Percentiles rank a stretch among this genome's conserved stretches.
Conservation (phyloP, 1,140 invertebrate genomes). For the Mya arenaria region DNA sequence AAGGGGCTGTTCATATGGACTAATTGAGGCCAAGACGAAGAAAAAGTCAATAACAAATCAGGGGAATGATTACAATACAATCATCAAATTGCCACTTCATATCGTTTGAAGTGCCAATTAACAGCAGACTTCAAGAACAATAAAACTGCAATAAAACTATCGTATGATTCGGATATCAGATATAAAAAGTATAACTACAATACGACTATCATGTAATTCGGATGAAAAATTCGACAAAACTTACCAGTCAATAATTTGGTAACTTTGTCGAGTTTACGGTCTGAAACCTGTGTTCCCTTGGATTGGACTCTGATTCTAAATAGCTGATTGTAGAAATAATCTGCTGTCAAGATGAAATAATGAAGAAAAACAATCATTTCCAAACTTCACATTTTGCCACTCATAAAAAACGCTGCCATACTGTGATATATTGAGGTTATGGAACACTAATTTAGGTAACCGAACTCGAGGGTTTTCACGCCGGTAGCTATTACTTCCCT, state of each 20-base stretch:
- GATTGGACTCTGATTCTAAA: not conserved
- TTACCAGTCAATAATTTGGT: slow-evolving; percentile 6
- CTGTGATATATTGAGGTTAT: no score
- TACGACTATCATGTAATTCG: not conserved
- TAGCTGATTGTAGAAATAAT: not conserved
- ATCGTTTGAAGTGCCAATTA: not conserved
- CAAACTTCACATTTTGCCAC: not conserved
- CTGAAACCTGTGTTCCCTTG: slow-evolving; percentile 18
- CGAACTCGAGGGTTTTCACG: no score
- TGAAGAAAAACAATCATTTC: slow-evolving; percentile 46
- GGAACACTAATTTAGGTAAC: no score
- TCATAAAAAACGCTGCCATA: no score
- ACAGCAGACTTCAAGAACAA: not conserved
- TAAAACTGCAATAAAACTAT: not conserved
- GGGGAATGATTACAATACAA: not conserved
- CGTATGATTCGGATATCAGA: not conserved
- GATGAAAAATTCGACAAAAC: not conserved
- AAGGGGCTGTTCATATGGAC: not conserved
- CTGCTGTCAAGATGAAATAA: not conserved
- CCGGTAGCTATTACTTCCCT: no score
- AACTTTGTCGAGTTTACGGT: not conserved
- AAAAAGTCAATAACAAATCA: not conserved
- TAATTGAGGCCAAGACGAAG: not conserved
- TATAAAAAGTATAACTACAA: not conserved
- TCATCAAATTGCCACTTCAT: no score